Evolutionary conservation across 2,113 vertebrate species (phyloP), one percentile per base, ranked within the genome.

Genomic region (Chloebia gouldiae): DNA sequence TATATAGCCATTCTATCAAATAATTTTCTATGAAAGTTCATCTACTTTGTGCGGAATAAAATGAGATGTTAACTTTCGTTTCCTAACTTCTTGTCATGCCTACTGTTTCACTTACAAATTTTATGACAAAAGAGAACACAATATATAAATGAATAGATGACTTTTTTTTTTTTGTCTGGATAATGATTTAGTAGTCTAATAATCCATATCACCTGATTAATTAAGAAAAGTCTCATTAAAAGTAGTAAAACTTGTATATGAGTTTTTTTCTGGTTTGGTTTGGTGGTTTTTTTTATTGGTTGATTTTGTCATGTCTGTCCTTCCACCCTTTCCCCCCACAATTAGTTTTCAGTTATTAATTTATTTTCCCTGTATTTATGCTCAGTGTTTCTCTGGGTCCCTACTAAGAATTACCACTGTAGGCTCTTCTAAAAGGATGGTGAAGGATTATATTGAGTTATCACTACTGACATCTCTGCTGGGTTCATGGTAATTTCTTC

Each of bases 251-350:
- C 2, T 18, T 11, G 1, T 39, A 2, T 50, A 15, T 6, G 10
- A 66, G 3, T 0, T 24, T 45, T 45, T 72, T 75, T 50, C 7
- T 47, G 8, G 7, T n/a, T 64, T 56, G 14, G 11, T 1, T 22
- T 42, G 45, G 24, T n/a, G 15, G 23, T 31, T 47, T 19, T 37
- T 19, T 37, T 13, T 8, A 16, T n/a, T 68, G 24, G 2, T 30
- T 45, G 40, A 1, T 25, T 42, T 57, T 64, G 6, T 59, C 23
- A 14, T n/a, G 6, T 45, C 39, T 59, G 19, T 45, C 39, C 19
- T 39, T 39, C 14, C 15, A 11, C 6, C 13, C 4, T 6, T 44
- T 11, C 7, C 3, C 3, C 11, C 2, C 4, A 35, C 13, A 66
- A 31, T 17, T 39, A 3, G 13, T 10, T 61, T 21, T 57, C 6